Conservation (phyloP, 1,140 invertebrate genomes). For the Belonocnema kinseyi region DNA sequence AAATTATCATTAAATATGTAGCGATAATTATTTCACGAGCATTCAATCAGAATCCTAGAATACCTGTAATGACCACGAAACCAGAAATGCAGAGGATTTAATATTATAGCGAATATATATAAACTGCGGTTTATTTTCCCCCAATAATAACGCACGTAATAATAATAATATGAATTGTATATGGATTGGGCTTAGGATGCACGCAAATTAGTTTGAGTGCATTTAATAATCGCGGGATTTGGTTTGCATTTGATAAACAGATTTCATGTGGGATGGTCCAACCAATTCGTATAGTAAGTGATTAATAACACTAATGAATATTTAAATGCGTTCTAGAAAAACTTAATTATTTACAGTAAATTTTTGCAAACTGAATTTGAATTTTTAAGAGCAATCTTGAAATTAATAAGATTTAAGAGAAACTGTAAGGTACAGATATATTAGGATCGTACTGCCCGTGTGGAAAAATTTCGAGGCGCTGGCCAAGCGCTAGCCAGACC, state of each 20-base stretch:
- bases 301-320: background rate
- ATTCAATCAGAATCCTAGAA: constrained; percentile 24
- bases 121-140: background rate
- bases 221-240: background rate
- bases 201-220: constrained; percentile 8
- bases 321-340: no score
- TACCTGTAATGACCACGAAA: constrained; percentile 8
- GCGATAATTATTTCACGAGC: background rate
- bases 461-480: no score
- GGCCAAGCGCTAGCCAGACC: no score
- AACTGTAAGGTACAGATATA: no score
- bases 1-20: background rate
- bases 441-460: no score
- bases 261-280: background rate
- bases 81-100: background rate
- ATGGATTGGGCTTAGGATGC: background rate
- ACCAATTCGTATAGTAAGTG: background rate
- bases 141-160: background rate
- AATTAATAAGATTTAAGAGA: no score
- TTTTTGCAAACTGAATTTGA: no score
- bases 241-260: background rate
- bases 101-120: constrained; percentile 3
- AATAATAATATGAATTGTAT: constrained; percentile 19
- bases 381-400: no score
- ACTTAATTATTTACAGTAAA: no score